A percentile compares a stretch with the other conserved stretches of the same genome.
These are phyloP conservation scores for Thymelicus sylvestris DNA, from an alignment of 2,888 invertebrate genomes.

Conservation along the genomic window DNA sequence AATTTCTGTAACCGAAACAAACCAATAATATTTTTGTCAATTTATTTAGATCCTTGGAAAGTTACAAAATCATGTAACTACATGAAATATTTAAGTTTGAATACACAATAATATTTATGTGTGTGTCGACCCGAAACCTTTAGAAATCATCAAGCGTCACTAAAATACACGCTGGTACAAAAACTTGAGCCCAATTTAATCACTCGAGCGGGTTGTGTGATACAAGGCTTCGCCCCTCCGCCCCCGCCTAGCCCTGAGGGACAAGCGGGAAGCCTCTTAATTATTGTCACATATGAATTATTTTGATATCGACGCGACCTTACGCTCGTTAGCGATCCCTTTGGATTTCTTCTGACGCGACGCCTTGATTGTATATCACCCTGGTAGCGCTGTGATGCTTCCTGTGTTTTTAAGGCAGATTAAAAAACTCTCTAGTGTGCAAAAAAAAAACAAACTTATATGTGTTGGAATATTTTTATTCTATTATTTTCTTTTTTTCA, in stretches of 20 bases:
- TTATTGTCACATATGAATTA: constrained; percentile 82
- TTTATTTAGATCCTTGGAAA: too few species aligned
- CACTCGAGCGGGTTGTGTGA: constrained; percentile 50
- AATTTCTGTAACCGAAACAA: too few species aligned
- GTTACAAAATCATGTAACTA: too few species aligned
- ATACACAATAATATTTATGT: background rate
- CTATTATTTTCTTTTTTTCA: too few species aligned
- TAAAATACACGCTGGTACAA: constrained; percentile 6
- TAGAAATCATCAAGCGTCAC: background rate
- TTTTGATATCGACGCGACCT: constrained; percentile 73
- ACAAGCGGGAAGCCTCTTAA: constrained; percentile 64
- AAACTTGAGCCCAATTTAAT: constrained; percentile 50
- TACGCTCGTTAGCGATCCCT: constrained; percentile 49
- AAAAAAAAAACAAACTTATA: too few species aligned
- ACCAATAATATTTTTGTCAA: too few species aligned
- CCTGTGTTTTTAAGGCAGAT: constrained; percentile 2
- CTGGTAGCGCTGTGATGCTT: constrained; percentile 19
- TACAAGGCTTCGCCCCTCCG: constrained; percentile 50
- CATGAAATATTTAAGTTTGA: too few species aligned
- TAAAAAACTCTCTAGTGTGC: too few species aligned
- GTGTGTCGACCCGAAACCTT: background rate
- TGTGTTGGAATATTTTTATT: too few species aligned
- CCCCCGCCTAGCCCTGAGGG: constrained; percentile 55
- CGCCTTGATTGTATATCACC: constrained; percentile 38
- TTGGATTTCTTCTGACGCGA: constrained; percentile 47